A percentile compares a stretch with the other conserved stretches of the same genome.
Conservation (phyloP, 2,113 vertebrate species). For the Mystacornis crossleyi region DNA sequence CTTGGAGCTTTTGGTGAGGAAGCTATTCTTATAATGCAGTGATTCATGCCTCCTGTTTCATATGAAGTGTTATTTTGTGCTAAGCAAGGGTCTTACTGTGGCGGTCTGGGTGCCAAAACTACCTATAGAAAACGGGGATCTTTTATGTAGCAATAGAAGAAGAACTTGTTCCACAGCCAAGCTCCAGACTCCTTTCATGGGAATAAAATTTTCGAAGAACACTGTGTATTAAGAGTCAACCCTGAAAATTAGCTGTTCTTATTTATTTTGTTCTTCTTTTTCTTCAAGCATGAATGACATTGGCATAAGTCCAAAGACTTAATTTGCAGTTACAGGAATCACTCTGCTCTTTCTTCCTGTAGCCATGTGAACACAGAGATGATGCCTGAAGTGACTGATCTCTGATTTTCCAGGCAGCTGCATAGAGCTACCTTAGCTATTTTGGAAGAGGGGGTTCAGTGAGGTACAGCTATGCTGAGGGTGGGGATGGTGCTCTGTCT, state of each 20-base stretch:
- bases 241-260: neutral
- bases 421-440: neutral
- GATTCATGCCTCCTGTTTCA: slow-evolving; percentile 49
- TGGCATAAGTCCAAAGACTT: neutral
- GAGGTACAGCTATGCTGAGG: neutral
- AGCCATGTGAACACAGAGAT: neutral
- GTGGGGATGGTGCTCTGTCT: neutral
- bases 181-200: neutral
- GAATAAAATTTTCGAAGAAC: neutral
- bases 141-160: neutral
- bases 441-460: neutral
- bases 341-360: neutral
- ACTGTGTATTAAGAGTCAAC: neutral
- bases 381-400: neutral
- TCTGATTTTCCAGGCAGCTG: neutral
- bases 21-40: slow-evolving; percentile 21
- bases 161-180: neutral
- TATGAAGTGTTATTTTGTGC: neutral
- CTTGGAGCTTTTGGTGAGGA: neutral
- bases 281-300: neutral
- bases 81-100: neutral
- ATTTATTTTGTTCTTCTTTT: neutral
- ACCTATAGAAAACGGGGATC: neutral
- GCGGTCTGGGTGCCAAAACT: neutral
- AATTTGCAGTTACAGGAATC: neutral